Evolutionary conservation across 53 echinoderm and acorn worm species (phyloP).

Genomic region (Actinopyga echinites): DNA sequence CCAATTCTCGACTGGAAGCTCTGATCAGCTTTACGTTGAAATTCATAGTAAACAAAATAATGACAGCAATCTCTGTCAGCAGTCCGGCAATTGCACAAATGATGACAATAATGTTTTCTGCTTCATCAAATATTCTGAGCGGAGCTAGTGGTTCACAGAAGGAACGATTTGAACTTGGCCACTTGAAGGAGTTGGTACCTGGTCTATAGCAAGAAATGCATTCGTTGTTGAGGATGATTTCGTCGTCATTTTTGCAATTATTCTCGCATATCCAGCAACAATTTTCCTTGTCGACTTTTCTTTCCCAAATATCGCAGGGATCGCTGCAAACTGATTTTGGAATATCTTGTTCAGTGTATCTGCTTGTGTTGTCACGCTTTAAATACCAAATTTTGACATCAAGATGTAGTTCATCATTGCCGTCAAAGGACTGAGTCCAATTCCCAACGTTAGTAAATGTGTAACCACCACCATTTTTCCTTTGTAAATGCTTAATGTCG

Average conservation of each 20-base stretch:
- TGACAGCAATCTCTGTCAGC: constrained; percentile 41
- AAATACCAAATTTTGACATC: constrained; percentile 30
- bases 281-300: constrained; percentile 51
- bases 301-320: constrained; percentile 67
- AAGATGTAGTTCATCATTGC: background rate
- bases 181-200: constrained; percentile 45
- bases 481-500: constrained; percentile 72
- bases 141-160: constrained; percentile 23
- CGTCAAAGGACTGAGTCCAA: constrained; percentile 16
- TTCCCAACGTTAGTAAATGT: constrained; percentile 42
- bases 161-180: constrained; percentile 44
- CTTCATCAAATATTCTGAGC: constrained; percentile 43
- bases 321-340: constrained; percentile 86
- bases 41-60: constrained; percentile 67
- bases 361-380: background rate
- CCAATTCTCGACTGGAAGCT: constrained; percentile 86
- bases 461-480: background rate
- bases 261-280: constrained; percentile 84
- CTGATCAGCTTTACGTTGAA: constrained; percentile 75
- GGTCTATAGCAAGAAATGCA: constrained; percentile 68
- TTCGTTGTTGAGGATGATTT: constrained; percentile 50
- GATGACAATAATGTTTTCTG: constrained; percentile 39
- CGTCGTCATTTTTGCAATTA: constrained; percentile 52
- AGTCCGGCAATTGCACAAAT: constrained; percentile 54
- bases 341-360: background rate